These are phyloP conservation scores for Meriones unguiculatus DNA, from an alignment of 2,113 vertebrate genomes.

Conservation along the genomic window DNA sequence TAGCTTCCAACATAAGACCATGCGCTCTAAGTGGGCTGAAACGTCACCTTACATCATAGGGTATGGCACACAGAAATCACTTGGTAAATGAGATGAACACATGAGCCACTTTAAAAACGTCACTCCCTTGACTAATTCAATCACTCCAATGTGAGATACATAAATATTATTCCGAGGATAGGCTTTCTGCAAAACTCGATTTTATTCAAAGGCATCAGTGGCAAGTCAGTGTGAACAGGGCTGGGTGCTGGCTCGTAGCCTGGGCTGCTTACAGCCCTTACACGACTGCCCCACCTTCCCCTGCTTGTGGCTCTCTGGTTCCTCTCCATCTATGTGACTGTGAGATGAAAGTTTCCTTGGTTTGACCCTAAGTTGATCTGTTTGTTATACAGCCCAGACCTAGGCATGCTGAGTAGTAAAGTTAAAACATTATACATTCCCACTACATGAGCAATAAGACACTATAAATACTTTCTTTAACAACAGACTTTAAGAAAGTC, in stretches of 20 bases:
- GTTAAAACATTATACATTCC: not conserved
- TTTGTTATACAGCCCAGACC: not conserved
- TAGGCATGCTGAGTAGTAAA: not conserved
- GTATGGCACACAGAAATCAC: not conserved
- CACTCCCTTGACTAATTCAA: not conserved
- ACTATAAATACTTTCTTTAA: not conserved
- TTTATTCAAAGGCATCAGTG: not conserved
- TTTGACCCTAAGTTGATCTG: not conserved
- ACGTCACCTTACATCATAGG: not conserved
- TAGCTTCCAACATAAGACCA: not conserved
- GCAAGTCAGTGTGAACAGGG: not conserved
- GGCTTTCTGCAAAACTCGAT: slow-evolving; percentile 19
- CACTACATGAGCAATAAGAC: not conserved
- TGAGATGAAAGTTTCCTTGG: not conserved
- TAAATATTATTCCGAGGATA: not conserved
- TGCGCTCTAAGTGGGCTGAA: not conserved
- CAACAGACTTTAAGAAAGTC: not conserved
- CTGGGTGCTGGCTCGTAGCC: not conserved
- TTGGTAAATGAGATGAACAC: not conserved
- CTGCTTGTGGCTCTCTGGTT: not conserved
- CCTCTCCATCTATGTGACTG: not conserved
- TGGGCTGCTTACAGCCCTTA: not conserved
- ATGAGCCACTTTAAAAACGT: slow-evolving; percentile 12
- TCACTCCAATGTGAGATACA: not conserved
- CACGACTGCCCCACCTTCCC: not conserved